phyloP scores from a whole-genome alignment of 2,888 invertebrate species.

The Strigamia crassipes region DNA sequence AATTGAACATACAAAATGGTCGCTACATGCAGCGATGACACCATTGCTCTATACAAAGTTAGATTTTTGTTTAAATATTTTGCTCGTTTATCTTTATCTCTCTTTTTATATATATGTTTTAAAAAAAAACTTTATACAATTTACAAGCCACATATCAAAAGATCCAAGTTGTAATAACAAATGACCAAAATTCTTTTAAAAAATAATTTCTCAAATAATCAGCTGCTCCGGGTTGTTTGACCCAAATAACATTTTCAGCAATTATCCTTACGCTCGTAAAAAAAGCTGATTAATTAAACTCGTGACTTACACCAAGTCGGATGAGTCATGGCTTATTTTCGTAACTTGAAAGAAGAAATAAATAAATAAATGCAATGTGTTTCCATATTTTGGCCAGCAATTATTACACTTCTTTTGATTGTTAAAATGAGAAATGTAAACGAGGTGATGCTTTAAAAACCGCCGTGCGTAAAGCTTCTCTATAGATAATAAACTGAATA shows the following conservation, averaged over 20 bases:
- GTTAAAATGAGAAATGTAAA: not conserved
- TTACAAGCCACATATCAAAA: conserved; percentile 19
- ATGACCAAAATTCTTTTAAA: not conserved
- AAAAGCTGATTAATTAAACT: too few species aligned
- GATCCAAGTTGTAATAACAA: not conserved
- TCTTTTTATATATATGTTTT: not conserved
- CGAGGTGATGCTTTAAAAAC: not conserved
- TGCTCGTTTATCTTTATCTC: too few species aligned
- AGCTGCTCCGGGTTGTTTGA: too few species aligned
- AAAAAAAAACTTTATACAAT: conserved; percentile 14
- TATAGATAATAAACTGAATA: not conserved
- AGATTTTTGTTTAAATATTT: not conserved
- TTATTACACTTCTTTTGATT: not conserved
- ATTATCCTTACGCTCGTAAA: too few species aligned
- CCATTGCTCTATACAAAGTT: conserved; percentile 30
- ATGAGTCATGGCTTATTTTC: too few species aligned
- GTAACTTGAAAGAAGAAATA: too few species aligned
- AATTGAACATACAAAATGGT: conserved; percentile 32
- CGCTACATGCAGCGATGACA: conserved; percentile 39
- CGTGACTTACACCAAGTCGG: too few species aligned
- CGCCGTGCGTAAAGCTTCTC: not conserved
- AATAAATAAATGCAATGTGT: too few species aligned
- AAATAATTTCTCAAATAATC: not conserved
- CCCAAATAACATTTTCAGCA: too few species aligned
- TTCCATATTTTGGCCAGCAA: not conserved